Evolutionary conservation across 2,113 vertebrate genomes (phyloP).

Genomic region (Glareola pratincola): DNA sequence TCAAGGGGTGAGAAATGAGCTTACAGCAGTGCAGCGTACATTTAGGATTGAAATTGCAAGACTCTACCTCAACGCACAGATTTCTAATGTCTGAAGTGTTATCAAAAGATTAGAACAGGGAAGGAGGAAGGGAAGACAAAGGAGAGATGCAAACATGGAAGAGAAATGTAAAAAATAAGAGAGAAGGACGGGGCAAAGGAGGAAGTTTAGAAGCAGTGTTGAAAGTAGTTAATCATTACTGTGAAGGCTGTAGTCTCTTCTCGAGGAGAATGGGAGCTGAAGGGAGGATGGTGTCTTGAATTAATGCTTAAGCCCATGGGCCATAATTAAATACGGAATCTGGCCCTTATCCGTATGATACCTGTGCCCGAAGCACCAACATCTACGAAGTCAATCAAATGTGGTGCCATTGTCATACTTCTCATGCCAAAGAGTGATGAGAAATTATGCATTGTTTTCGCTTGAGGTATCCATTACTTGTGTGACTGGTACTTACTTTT

Average conservation of each 20-base stretch:
- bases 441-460: background rate
- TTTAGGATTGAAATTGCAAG: background rate
- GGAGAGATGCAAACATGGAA: background rate
- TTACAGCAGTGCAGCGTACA: background rate
- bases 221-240: background rate
- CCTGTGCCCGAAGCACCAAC: background rate
- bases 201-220: background rate
- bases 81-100: background rate
- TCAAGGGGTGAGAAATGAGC: background rate
- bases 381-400: background rate
- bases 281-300: background rate
- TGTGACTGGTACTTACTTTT: background rate
- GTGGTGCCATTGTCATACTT: background rate
- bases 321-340: background rate
- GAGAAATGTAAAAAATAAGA: background rate
- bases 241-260: background rate
- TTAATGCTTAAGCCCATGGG: background rate
- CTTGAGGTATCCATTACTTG: background rate
- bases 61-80: background rate
- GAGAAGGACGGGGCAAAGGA: background rate
- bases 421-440: background rate
- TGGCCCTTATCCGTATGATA: background rate
- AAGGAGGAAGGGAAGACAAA: background rate
- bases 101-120: background rate
- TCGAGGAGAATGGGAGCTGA: background rate